Conservation (phyloP, 2,797 vertebrate species). For the Arnoldichthys spilopterus region DNA sequence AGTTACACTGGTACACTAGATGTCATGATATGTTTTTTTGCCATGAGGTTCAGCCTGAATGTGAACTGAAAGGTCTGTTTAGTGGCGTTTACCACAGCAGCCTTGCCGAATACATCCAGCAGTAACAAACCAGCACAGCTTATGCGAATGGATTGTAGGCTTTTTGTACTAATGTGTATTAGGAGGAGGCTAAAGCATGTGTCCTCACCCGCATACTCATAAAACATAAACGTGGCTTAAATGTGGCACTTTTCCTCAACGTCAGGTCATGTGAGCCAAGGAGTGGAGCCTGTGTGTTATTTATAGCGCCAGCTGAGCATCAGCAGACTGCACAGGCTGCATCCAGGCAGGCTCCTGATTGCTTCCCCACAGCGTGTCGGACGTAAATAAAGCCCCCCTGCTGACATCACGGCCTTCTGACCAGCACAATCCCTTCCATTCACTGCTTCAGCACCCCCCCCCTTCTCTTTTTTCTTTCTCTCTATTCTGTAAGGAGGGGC, state of each 20-base stretch:
- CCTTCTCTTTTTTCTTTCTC: background rate
- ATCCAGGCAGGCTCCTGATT: slow-evolving; percentile 31
- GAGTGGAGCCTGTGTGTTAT: slow-evolving; percentile 47
- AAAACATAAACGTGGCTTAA: slow-evolving; percentile 1
- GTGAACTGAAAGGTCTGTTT: background rate
- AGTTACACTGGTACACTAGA: no score
- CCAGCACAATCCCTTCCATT: slow-evolving; percentile 27
- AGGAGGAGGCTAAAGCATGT: slow-evolving; percentile 30
- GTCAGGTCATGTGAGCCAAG: background rate
- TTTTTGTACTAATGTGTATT: background rate
- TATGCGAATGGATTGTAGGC: background rate
- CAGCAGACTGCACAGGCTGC: slow-evolving; percentile 44
- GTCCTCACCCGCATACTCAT: slow-evolving; percentile 26
- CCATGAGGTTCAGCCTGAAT: background rate
- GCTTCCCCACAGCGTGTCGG: slow-evolving; percentile 46
- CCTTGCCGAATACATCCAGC: background rate
- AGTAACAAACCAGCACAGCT: background rate
- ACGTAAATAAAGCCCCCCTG: slow-evolving; percentile 52
- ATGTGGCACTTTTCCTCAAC: slow-evolving; percentile 38
- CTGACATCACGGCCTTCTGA: slow-evolving; percentile 43
- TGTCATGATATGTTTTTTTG: background rate
- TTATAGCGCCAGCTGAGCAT: slow-evolving; percentile 55
- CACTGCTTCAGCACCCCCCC: slow-evolving; percentile 27
- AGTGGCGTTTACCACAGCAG: background rate
- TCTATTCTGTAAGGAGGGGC: slow-evolving; percentile 40